Conservation (phyloP, 2,113 vertebrate species). For the Clarias magur region DNA sequence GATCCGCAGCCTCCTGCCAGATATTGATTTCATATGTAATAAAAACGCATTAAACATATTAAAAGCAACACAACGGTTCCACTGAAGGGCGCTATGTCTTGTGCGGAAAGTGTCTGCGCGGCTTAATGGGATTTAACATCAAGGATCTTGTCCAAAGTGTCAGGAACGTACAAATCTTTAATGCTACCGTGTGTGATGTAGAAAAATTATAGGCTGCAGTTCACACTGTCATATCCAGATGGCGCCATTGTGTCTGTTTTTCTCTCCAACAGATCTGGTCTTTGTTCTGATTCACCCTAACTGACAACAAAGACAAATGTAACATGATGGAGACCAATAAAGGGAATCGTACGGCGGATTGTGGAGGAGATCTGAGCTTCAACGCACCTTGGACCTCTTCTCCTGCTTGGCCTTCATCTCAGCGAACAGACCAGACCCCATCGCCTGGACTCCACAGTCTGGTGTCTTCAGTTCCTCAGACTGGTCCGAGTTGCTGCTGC, state of each 20-base stretch:
- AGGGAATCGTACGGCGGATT: not conserved
- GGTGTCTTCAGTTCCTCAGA: conserved; percentile 85
- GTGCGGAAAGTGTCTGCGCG: not conserved
- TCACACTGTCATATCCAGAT: not conserved
- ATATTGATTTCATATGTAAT: conserved; percentile 22
- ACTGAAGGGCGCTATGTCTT: not conserved
- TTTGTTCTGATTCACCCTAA: not conserved
- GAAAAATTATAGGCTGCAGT: not conserved
- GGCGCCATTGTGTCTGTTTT: not conserved
- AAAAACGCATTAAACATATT: conserved; percentile 21
- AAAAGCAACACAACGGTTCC: not conserved
- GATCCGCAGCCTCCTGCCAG: not conserved
- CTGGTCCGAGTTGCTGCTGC: conserved; percentile 79
- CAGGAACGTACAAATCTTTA: not conserved
- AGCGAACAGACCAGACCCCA: conserved; percentile 89
- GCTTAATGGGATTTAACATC: not conserved
- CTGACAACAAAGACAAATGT: not conserved
- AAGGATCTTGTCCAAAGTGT: not conserved
- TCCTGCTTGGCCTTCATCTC: conserved; percentile 99
- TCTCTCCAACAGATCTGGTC: not conserved
- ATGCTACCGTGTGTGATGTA: not conserved
- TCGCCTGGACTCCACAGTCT: conserved; percentile 89
- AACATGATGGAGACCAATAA: too few species aligned
- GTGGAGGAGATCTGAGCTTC: not conserved
- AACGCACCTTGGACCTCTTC: conserved; percentile 86